Evolutionary conservation across 2,797 vertebrate species (phyloP).

Genomic region (Crax fasciolata): DNA sequence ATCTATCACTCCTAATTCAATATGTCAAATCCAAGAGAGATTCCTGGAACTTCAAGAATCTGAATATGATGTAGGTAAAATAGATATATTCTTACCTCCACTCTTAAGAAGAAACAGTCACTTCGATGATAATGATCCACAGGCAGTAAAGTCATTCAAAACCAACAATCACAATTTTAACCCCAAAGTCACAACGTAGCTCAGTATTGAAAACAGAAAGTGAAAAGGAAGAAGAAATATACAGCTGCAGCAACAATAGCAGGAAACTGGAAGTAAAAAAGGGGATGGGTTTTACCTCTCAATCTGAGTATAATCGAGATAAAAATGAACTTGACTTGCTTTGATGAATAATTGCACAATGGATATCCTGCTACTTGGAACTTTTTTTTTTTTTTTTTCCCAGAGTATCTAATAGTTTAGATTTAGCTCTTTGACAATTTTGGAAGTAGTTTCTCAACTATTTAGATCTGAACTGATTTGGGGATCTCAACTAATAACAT

Average conservation of each 20-base stretch:
- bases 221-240: conserved; percentile 53
- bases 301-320: conserved; percentile 16
- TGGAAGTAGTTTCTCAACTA: neutral
- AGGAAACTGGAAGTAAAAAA: conserved; percentile 67
- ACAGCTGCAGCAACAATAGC: conserved; percentile 64
- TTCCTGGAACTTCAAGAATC: conserved; percentile 59
- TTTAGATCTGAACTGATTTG: neutral
- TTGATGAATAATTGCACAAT: neutral
- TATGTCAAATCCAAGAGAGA: conserved; percentile 32
- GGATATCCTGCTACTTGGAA: neutral
- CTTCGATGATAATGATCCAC: conserved; percentile 34
- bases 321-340: conserved; percentile 1
- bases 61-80: conserved; percentile 14
- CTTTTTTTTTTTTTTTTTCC: too few relatives aligned
- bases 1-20: neutral
- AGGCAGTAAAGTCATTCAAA: conserved; percentile 50
- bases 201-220: conserved; percentile 42
- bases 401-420: neutral
- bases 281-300: conserved; percentile 45
- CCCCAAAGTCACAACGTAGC: neutral
- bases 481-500: neutral
- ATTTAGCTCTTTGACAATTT: neutral
- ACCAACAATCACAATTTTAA: neutral
- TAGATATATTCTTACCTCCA: conserved; percentile 65
- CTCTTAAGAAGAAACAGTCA: conserved; percentile 54